These are phyloP conservation scores for Paracentrotus lividus DNA, from an alignment of 53 echinoderm and acorn worm species.

Conservation along the genomic window DNA sequence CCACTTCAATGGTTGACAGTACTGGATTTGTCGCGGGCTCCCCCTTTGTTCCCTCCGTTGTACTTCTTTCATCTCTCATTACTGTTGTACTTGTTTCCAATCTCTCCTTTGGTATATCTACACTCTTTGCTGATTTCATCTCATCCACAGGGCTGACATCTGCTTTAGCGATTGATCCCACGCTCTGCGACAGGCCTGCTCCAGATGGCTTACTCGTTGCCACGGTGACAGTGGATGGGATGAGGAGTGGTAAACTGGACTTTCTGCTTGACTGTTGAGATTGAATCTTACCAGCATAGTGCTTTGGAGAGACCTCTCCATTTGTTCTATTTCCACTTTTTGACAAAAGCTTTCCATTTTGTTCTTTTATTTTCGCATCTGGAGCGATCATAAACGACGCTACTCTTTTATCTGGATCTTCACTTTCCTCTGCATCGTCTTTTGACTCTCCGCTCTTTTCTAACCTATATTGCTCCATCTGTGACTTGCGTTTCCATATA, in stretches of 20 bases:
- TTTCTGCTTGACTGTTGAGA: constrained; percentile 18
- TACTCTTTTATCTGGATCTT: constrained; percentile 36
- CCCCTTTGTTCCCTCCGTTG: not conserved
- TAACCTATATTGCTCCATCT: constrained; percentile 46
- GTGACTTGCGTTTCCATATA: constrained; percentile 65
- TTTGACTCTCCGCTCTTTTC: not conserved
- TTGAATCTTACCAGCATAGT: constrained; percentile 51
- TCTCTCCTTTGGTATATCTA: not conserved
- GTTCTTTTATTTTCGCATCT: not conserved
- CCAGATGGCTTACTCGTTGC: constrained; percentile 71
- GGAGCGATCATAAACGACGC: constrained; percentile 63
- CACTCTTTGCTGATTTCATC: constrained; percentile 12
- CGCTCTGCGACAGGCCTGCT: constrained; percentile 36
- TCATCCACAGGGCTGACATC: constrained; percentile 8
- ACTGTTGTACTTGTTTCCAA: not conserved
- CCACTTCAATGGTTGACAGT: not conserved
- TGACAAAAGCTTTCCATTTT: constrained; percentile 1
- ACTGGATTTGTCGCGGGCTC: constrained; percentile 1
- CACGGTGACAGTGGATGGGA: not conserved
- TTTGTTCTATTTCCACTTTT: constrained; percentile 46
- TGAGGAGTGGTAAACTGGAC: constrained; percentile 54
- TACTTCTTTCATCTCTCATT: constrained; percentile 57
- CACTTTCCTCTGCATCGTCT: constrained; percentile 18
- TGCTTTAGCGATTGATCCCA: constrained; percentile 60
- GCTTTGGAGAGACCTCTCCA: constrained; percentile 55